phyloP scores from a whole-genome alignment of 2,888 invertebrate species.

The Chrysolina haemoptera region DNA sequence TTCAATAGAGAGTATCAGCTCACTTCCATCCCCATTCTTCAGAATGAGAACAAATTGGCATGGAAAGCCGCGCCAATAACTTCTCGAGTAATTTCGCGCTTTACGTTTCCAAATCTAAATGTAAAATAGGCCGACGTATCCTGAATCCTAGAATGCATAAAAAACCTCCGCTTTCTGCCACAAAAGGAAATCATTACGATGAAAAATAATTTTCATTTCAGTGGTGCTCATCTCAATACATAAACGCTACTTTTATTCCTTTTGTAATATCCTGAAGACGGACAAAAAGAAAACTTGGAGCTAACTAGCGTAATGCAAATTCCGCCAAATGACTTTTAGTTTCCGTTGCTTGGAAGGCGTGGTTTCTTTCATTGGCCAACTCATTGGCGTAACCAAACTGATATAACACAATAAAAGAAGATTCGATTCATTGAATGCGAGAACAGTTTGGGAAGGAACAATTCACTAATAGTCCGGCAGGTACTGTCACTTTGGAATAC shows the following conservation, averaged over 20 bases:
- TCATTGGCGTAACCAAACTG: background rate
- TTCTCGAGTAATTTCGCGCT: background rate
- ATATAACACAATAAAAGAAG: too few relatives aligned
- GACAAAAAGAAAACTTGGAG: slow-evolving; percentile 32
- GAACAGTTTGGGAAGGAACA: too few relatives aligned
- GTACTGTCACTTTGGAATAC: too few relatives aligned
- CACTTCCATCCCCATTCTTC: background rate
- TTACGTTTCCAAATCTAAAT: slow-evolving; percentile 3
- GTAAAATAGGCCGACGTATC: background rate
- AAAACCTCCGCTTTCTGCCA: slow-evolving; percentile 14
- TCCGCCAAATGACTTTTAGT: slow-evolving; percentile 40
- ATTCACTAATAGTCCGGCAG: too few relatives aligned
- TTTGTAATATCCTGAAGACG: slow-evolving; percentile 27
- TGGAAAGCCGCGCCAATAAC: background rate
- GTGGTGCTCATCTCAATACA: slow-evolving; percentile 38
- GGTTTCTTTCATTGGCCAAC: slow-evolving; percentile 3
- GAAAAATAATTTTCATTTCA: slow-evolving; percentile 43
- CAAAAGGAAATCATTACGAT: slow-evolving; percentile 33
- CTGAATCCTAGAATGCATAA: background rate
- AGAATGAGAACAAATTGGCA: background rate
- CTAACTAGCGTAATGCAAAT: slow-evolving; percentile 42
- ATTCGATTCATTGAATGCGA: too few relatives aligned
- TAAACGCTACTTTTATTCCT: slow-evolving; percentile 36
- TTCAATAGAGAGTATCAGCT: too few relatives aligned
- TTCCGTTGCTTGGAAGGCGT: slow-evolving; percentile 27